Evolutionary conservation across 64 coral and sea anemone genomes (phyloP).

Genomic region (Pocillopora verrucosa): DNA sequence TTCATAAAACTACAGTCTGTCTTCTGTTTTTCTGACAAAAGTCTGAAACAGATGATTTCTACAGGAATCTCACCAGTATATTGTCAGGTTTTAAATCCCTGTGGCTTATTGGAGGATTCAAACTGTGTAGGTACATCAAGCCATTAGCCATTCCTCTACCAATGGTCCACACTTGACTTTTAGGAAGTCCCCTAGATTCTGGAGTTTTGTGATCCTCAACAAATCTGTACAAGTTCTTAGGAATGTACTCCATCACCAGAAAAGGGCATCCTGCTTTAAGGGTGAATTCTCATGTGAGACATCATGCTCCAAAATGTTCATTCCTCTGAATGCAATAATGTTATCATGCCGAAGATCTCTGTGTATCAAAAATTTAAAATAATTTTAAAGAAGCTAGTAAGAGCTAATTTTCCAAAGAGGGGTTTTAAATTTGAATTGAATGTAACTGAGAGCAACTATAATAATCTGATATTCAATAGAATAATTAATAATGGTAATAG

Average conservation of each 20-base stretch:
- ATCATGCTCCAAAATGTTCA: constrained; percentile 49
- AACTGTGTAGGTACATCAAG: constrained; percentile 81
- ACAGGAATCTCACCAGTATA: constrained; percentile 68
- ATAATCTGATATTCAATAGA: too few relatives aligned
- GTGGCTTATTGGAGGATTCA: constrained; percentile 85
- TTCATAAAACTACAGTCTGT: too few relatives aligned
- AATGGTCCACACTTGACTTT: constrained; percentile 86
- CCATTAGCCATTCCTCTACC: constrained; percentile 85
- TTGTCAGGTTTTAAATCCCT: constrained; percentile 97
- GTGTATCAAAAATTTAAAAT: neutral
- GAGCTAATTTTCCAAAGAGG: neutral
- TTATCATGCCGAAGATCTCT: constrained; percentile 94
- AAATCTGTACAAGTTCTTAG: constrained; percentile 88
- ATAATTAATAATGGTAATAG: too few relatives aligned
- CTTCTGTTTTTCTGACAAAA: too few relatives aligned
- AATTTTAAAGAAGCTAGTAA: neutral
- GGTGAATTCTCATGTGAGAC: neutral
- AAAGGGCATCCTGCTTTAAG: constrained; percentile 61
- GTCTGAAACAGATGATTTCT: too few relatives aligned
- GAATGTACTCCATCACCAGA: constrained; percentile 94
- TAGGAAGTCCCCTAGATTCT: constrained; percentile 79
- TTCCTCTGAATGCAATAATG: constrained; percentile 92
- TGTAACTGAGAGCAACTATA: too few relatives aligned
- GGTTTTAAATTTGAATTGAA: neutral
- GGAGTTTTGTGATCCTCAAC: constrained; percentile 91